These are phyloP conservation scores for Sceliomorpha sp. DNA, from an alignment of 2,888 invertebrate species.

Conservation along the genomic window DNA sequence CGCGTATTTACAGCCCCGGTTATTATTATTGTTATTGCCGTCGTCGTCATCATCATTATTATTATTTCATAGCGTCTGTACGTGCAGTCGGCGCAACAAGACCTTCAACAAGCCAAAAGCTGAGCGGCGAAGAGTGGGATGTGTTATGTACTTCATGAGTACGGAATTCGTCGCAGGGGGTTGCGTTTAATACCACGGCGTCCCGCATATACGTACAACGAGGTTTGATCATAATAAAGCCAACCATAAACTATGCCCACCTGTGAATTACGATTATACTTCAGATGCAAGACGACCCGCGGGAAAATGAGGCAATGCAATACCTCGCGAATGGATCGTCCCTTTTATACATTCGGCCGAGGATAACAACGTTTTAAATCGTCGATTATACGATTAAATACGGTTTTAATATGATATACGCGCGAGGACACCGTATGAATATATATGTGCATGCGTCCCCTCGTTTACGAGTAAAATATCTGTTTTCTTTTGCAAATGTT, in stretches of 20 bases:
- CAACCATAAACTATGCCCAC: conserved; percentile 40
- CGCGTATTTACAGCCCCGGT: conserved; percentile 29
- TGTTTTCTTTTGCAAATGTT: no score
- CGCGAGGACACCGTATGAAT: no score
- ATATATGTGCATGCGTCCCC: no score
- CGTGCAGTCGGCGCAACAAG: conserved; percentile 7
- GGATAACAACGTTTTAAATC: no score
- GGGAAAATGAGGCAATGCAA: conserved; percentile 10
- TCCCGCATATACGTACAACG: conserved; percentile 1
- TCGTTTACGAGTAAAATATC: no score
- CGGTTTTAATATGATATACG: no score
- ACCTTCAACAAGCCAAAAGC: conserved; percentile 12
- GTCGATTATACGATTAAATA: no score
- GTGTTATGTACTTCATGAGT: conserved; percentile 4
- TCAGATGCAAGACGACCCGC: conserved; percentile 8
- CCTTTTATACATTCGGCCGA: conserved; percentile 11
- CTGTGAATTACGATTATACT: conserved; percentile 37
- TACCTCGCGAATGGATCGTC: conserved; percentile 24
- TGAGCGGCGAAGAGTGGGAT: conserved; percentile 12
- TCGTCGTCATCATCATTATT: conserved; percentile 3
- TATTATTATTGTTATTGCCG: conserved; percentile 33
- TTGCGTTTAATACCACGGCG: conserved; percentile 26
- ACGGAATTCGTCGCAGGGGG: conserved; percentile 25
- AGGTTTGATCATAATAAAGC: conserved; percentile 44
- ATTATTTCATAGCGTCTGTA: conserved; percentile 9